Evolutionary conservation across 1,140 invertebrate species (phyloP), one percentile per base, ranked within the genome.

Genomic region (Zaprionus ghesquierei): DNA sequence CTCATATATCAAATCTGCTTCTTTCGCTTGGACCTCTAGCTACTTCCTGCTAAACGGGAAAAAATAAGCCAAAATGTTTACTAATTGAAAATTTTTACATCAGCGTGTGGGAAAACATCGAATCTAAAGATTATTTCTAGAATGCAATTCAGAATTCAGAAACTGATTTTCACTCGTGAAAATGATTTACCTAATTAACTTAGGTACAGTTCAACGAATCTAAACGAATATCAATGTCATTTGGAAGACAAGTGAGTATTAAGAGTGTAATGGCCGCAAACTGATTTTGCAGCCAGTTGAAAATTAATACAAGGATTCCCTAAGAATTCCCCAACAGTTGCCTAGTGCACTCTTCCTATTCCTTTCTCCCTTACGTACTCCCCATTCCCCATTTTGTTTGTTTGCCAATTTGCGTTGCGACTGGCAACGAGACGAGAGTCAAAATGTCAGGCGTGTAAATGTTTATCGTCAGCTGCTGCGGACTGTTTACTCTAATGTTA

Each of bases 351-450:
- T 63, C 29, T n/a, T 13, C 18, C 41, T 20, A 10, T 51, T 22
- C 3, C 10, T 23, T 51, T 65, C 23, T 15, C 35, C 1, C 3
- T 9, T 44, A n/a, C n/a, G n/a, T n/a, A n/a, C n/a, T n/a, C n/a
- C 20, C 20, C 6, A 18, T 13, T 12, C 9, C 5, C 10, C 22
- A 22, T 15, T 29, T 54, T 59, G 35, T 72, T 68, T 66, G 63
- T 53, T 54, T 59, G n/a, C 6, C 55, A 72, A 68, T 72, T 72
- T 72, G 63, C 27, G 35, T 46, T 66, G 55, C 55, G 55, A 68
- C 49, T 64, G 59, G 49, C 46, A 66, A 60, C 35, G 60, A 66
- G 25, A 27, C 46, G 25, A 20, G 64, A 59, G 63, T 68, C 35
- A 60, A 22, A n/a, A n/a, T n/a, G n/a, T n/a, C n/a, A n/a, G n/a